Evolutionary conservation across 2,113 vertebrate genomes (phyloP).

Genomic region (Mormyrus iriodes): DNA sequence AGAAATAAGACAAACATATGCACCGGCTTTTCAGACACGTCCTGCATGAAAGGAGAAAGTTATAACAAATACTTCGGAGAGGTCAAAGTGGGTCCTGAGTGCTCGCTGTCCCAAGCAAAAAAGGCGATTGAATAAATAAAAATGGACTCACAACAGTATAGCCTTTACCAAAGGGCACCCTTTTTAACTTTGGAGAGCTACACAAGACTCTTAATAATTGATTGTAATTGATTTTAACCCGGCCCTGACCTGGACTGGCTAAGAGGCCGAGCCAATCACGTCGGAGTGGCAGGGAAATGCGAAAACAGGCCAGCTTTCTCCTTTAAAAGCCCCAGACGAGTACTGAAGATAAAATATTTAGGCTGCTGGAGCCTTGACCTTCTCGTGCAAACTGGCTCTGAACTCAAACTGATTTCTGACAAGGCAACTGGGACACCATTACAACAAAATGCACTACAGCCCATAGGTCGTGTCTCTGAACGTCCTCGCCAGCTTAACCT

Average conservation of each 20-base stretch:
- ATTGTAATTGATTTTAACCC: conserved; percentile 91
- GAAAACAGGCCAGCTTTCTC: conserved; percentile 66
- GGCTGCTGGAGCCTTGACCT: conserved; percentile 84
- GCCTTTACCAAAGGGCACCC: conserved; percentile 33
- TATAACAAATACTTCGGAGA: conserved; percentile 14
- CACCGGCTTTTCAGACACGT: not conserved
- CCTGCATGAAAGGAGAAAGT: not conserved
- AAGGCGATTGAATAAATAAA: conserved; percentile 32
- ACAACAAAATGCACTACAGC: conserved; percentile 96
- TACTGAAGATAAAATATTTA: conserved; percentile 95
- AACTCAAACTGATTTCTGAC: conserved; percentile 94
- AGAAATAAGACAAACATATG: not conserved
- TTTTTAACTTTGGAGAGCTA: conserved; percentile 61
- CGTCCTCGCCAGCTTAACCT: conserved; percentile 73
- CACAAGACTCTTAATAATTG: conserved; percentile 84
- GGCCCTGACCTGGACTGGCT: conserved; percentile 75
- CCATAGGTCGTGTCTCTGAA: conserved; percentile 71
- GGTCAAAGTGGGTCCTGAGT: conserved; percentile 5
- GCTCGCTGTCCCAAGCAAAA: conserved; percentile 16
- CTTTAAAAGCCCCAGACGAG: conserved; percentile 87
- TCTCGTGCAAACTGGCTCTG: conserved; percentile 76
- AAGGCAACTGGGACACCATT: conserved; percentile 89
- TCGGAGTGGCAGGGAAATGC: conserved; percentile 68
- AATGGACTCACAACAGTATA: conserved; percentile 28
- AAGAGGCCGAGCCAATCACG: conserved; percentile 71